Evolutionary conservation across 2,113 vertebrate species (phyloP), one percentile per base, ranked within the genome.

Genomic region (Calyptomena viridis): DNA sequence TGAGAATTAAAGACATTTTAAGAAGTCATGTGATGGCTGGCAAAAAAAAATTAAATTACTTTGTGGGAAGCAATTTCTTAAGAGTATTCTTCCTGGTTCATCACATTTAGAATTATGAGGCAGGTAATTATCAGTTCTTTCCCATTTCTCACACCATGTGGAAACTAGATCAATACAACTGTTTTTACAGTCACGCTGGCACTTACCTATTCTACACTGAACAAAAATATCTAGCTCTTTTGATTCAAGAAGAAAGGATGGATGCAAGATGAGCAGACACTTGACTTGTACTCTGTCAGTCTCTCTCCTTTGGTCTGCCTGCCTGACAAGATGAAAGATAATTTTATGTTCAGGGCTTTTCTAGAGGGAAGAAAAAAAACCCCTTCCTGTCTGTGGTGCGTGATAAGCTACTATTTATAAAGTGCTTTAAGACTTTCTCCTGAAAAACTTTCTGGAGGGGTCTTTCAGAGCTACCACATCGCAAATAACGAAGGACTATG

Each of bases 11-110:
- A 52, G 68, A 88, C 25, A 49, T 25, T 55, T 77, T 62, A 82
- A 79, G 24, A 85, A 77, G 40, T 63, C 15, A 49, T 35, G 9
- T 66, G 66, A 66, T 62, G 11, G n/a, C 63, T 35, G 22, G 47
- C 79, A 93, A 82, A 84, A 52, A 42, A 91, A 91, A 94, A 84
- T 81, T 63, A 72, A 85, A 72, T 91, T 79, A 56, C 44, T 90
- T 91, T 23, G 69, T 50, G 31, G n/a, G 40, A 90, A 84, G 42
- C 23, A 80, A 63, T 88, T 88, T 93, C 63, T 92, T 89, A n/a
- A 71, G 22, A 46, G 14, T 8, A 9, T 89, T 95, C 39, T 89
- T 92, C 47, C 87, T 75, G 44, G 55, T 80, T 95, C 59, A 74
- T 78, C 86, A 60, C 30, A 33, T 31, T 89, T 50, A 93, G 71